Evolutionary conservation across 2,888 invertebrate species (phyloP).

Genomic region (Dasypogon diadema): DNA sequence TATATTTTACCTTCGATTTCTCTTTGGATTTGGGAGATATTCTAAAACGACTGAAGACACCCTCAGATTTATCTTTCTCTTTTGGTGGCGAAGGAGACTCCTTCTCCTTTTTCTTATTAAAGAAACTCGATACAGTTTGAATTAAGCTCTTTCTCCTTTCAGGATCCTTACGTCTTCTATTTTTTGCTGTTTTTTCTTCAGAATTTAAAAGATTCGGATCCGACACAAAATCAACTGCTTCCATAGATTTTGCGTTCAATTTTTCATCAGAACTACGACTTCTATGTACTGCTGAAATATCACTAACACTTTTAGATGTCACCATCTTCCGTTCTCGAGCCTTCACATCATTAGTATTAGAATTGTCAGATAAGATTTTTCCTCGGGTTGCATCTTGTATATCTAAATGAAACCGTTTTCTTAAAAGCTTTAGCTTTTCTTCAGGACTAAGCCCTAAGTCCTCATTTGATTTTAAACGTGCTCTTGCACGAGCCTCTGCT

Average conservation of each 20-base stretch:
- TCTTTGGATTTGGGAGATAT: conserved; percentile 75
- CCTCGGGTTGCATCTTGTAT: conserved; percentile 58
- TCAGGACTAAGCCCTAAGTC: conserved; percentile 80
- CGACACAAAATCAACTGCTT: conserved; percentile 69
- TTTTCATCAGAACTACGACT: conserved; percentile 58
- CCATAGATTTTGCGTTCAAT: conserved; percentile 57
- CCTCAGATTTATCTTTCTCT: conserved; percentile 58
- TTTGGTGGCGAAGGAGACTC: conserved; percentile 71
- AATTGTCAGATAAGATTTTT: not conserved
- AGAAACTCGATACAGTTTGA: conserved; percentile 85
- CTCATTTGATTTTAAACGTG: conserved; percentile 78
- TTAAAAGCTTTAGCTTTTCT: conserved; percentile 73
- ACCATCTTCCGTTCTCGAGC: conserved; percentile 66
- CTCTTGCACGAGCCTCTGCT: conserved; percentile 75
- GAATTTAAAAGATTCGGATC: conserved; percentile 69
- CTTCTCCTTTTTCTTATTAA: conserved; percentile 75
- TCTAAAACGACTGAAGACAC: conserved; percentile 72
- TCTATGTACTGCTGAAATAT: conserved; percentile 62
- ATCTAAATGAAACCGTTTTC: conserved; percentile 66
- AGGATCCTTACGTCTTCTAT: conserved; percentile 71
- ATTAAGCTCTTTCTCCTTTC: conserved; percentile 85
- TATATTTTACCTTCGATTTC: conserved; percentile 75
- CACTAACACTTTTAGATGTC: conserved; percentile 68
- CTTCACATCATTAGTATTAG: conserved; percentile 59
- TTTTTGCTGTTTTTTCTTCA: conserved; percentile 57